Conservation (phyloP, 37 sponge, comb jelly and placozoan species). For the Halichondria panicea region DNA sequence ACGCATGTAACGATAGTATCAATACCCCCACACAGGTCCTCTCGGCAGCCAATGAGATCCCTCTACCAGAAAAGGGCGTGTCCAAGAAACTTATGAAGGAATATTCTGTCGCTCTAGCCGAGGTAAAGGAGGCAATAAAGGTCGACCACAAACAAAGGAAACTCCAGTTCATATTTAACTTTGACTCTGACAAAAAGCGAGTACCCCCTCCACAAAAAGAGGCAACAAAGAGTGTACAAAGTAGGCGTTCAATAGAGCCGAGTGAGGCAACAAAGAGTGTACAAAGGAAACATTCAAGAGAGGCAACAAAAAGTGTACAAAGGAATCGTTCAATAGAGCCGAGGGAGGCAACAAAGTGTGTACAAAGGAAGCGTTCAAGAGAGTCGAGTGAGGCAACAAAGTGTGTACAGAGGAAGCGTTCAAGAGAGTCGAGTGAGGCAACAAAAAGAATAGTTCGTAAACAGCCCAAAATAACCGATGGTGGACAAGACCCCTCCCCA, state of each 20-base stretch:
- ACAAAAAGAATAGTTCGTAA: not conserved
- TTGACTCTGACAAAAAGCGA: constrained; percentile 13
- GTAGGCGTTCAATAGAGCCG: not conserved
- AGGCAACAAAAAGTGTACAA: no score
- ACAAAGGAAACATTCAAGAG: not conserved
- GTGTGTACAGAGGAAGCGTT: not conserved
- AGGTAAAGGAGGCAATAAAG: constrained; percentile 23
- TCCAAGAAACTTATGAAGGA: constrained; percentile 19
- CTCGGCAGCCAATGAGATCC: not conserved
- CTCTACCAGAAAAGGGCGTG: constrained; percentile 9
- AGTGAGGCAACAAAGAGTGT: not conserved
- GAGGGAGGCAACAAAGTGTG: not conserved
- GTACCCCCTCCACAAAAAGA: no score
- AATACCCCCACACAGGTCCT: no score
- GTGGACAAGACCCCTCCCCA: no score
- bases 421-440: not conserved
- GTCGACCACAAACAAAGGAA: constrained; percentile 58
- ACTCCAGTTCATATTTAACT: constrained; percentile 62
- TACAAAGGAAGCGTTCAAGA: not conserved
- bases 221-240: no score
- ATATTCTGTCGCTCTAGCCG: constrained; percentile 49
- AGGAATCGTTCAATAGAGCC: not conserved
- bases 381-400: not conserved
- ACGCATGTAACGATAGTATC: no score
- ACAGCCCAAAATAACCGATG: not conserved